Percentiles rank a stretch among this genome's conserved stretches.
Conservation (phyloP, 2,797 vertebrate genomes). For the Choloepus didactylus region DNA sequence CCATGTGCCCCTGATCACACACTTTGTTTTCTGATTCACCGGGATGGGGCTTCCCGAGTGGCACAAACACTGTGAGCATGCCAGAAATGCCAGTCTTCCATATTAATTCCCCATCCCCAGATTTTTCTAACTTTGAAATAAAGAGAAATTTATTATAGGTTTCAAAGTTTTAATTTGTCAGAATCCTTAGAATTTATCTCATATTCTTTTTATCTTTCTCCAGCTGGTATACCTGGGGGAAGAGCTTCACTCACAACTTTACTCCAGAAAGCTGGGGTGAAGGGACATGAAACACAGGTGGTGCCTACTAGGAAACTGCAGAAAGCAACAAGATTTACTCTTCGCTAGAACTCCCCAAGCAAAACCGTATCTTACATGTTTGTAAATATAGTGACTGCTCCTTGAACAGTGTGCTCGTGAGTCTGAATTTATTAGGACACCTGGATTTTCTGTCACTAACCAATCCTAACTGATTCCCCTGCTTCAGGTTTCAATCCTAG, state of each 20-base stretch:
- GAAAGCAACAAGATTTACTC: background rate
- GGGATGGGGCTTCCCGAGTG: background rate
- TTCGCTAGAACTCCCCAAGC: background rate
- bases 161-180: conserved; percentile 43
- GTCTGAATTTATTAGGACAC: background rate
- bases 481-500: background rate
- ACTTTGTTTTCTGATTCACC: background rate
- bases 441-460: background rate
- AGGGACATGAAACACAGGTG: background rate
- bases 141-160: background rate
- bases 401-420: background rate
- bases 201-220: conserved; percentile 38
- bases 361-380: background rate
- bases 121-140: conserved; percentile 16
- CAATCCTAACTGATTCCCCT: background rate
- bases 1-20: background rate
- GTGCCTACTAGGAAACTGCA: background rate
- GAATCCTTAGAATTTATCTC: conserved; percentile 44
- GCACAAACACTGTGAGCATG: background rate
- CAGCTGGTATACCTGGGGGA: background rate
- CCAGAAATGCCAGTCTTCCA: background rate
- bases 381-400: background rate
- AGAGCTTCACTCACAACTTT: background rate
- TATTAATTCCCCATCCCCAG: background rate
- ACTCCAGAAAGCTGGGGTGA: background rate